Conservation (phyloP, 2,888 invertebrate genomes). For the Drosophila suboccidentalis region DNA sequence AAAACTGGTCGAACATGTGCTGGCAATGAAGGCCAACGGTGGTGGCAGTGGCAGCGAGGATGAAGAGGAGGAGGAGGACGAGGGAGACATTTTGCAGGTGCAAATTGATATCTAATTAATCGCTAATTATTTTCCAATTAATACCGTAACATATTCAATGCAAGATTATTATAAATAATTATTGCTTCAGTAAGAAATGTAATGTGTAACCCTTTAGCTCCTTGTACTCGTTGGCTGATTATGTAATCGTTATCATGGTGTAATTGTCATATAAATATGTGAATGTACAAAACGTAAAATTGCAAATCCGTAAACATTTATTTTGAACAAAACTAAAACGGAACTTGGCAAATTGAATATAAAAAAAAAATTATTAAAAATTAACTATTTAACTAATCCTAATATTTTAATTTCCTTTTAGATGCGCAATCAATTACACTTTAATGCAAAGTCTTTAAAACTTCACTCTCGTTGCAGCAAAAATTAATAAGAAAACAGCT, state of each 20-base stretch:
- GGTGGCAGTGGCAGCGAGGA: slow-evolving; percentile 88
- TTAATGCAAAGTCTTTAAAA: slow-evolving; percentile 42
- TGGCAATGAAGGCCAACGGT: slow-evolving; percentile 80
- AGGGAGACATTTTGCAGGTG: slow-evolving; percentile 85
- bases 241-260: slow-evolving; percentile 59
- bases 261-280: slow-evolving; percentile 21
- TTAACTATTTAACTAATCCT: slow-evolving; percentile 40
- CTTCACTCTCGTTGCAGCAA: slow-evolving; percentile 67
- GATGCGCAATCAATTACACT: slow-evolving; percentile 50
- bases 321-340: slow-evolving; percentile 28
- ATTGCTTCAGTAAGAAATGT: slow-evolving; percentile 66
- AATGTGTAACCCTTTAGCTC: slow-evolving; percentile 62
- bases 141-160: slow-evolving; percentile 45
- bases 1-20: slow-evolving; percentile 84
- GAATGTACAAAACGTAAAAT: slow-evolving; percentile 28
- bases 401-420: slow-evolving; percentile 59
- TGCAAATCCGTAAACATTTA: slow-evolving; percentile 31
- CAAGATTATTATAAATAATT: slow-evolving; percentile 68
- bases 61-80: slow-evolving; percentile 88
- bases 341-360: slow-evolving; percentile 6
- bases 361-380: slow-evolving; percentile 2
- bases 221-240: slow-evolving; percentile 67
- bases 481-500: slow-evolving; percentile 15
- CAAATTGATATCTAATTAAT: slow-evolving; percentile 53
- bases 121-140: slow-evolving; percentile 30